Evolutionary conservation across 2,888 invertebrate genomes (phyloP), one percentile per base, ranked within the genome.

Genomic region (Fragum fragum): DNA sequence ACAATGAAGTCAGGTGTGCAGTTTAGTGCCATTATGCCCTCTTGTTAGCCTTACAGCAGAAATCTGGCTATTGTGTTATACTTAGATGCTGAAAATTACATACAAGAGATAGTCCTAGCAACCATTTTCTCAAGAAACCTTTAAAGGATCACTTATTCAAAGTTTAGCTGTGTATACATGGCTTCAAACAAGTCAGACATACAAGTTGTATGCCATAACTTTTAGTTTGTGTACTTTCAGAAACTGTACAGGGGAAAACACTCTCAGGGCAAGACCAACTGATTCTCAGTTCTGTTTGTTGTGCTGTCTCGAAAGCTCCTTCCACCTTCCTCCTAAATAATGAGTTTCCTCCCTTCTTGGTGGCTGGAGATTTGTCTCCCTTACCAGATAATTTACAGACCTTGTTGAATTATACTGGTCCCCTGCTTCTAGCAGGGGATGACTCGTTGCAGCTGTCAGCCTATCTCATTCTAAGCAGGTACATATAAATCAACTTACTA

Each of bases 301-400:
- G 85, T 32, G 89, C 89, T 32, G 79, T 91, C 2, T 86, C 87
- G 6, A 75, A 83, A 72, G 92, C 92, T 63, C 92, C 92, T 6
- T 76, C 86, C 42, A 78, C 85, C 18, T 88, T 88, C 18, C 68
- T 94, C 18, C 61, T 90, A 29, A 84, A 85, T 9, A 90, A 93
- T 85, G 83, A 91, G 72, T 88, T 94, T 61, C 91, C 92, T 28
- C 86, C 92, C 55, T 82, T 91, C 53, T 87, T 94, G n/a, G 83
- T 90, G n/a, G 92, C 93, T 11, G 90, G 88, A n/a, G 91, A 92
- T 32, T 89, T 89, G 42, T 89, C 89, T 66, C 84, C 85, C 47
- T 71, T 93, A 61, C 93, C 94, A n/a, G 92, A 93, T 79, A 85
- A 88, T 79, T 71, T 93, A 18, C 92, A 94, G 86, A 90, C 92